Conservation (phyloP, 2,888 invertebrate species). For the Patella caerulea region DNA sequence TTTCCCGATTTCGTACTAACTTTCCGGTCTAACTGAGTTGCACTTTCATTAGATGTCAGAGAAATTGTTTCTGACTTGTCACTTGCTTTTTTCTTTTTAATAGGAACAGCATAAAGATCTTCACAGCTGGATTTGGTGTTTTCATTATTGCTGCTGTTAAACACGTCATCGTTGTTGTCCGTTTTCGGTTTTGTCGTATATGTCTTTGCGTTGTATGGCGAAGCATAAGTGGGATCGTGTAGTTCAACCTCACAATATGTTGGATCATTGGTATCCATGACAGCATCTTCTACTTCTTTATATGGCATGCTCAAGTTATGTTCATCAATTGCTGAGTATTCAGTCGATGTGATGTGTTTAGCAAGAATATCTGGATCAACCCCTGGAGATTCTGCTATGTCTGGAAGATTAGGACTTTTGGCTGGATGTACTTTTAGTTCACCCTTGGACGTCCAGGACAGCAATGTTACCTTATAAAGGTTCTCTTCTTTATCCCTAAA, state of each 20-base stretch:
- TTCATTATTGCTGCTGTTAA: background rate
- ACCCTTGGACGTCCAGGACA: constrained; percentile 36
- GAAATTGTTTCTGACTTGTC: background rate
- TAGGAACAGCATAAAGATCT: constrained; percentile 20
- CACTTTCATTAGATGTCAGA: background rate
- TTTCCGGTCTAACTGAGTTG: background rate
- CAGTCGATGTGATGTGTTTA: background rate
- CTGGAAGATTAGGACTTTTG: constrained; percentile 5
- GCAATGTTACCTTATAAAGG: constrained; percentile 43
- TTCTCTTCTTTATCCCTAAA: constrained; percentile 27
- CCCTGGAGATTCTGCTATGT: background rate
- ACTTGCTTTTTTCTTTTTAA: constrained; percentile 22
- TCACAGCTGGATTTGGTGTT: background rate
- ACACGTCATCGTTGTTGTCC: background rate
- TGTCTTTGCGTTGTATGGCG: background rate
- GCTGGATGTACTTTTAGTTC: constrained; percentile 14
- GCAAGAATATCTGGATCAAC: background rate
- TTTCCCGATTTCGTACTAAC: background rate
- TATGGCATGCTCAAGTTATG: constrained; percentile 16
- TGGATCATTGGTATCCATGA: background rate
- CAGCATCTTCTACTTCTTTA: constrained; percentile 20
- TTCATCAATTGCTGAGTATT: background rate
- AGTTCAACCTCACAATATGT: background rate
- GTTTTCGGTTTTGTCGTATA: background rate
- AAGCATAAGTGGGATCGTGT: background rate